Evolutionary conservation across 1,140 invertebrate genomes (phyloP).

Genomic region (Pinna nobilis): DNA sequence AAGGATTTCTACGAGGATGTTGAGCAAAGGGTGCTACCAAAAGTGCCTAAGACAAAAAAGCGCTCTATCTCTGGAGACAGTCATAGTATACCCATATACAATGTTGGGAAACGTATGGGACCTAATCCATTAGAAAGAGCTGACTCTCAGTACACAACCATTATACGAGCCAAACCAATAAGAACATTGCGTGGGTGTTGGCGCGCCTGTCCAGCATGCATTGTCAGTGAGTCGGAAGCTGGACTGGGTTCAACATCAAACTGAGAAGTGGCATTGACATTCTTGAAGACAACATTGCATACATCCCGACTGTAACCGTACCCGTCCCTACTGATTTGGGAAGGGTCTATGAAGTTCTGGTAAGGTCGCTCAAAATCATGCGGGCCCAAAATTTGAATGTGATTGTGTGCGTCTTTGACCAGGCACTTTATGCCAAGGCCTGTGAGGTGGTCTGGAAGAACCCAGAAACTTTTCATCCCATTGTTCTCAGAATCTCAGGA

Average conservation of each 20-base stretch:
- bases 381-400: too few relatives aligned
- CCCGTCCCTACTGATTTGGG: background rate
- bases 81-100: constrained; percentile 8
- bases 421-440: constrained; percentile 9
- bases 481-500: background rate
- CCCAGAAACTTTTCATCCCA: background rate
- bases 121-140: background rate
- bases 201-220: background rate
- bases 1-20: background rate
- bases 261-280: background rate
- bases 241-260: constrained; percentile 34
- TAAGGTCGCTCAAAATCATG: background rate
- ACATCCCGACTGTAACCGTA: background rate
- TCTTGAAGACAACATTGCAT: background rate
- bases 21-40: background rate
- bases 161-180: background rate
- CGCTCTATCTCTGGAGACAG: background rate
- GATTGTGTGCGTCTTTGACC: constrained; percentile 5
- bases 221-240: constrained; percentile 7
- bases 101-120: constrained; percentile 12
- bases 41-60: constrained; percentile 5
- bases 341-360: background rate
- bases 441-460: background rate
- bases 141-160: background rate
- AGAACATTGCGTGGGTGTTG: constrained; percentile 5